These are phyloP conservation scores for Drosophila lini DNA, from an alignment of 1,140 invertebrate genomes.

Conservation along the genomic window DNA sequence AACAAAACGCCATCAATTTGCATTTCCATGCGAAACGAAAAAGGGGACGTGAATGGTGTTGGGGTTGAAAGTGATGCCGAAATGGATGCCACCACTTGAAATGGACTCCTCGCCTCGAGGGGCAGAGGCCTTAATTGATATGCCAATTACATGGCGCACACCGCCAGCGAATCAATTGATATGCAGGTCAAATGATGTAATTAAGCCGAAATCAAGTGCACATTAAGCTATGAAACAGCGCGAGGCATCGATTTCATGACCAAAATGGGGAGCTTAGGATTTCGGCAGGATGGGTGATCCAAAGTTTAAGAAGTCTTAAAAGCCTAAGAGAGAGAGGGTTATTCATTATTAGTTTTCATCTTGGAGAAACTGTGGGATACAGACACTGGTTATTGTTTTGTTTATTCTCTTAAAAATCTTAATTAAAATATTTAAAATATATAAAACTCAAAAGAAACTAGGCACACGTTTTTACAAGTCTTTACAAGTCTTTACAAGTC, in stretches of 20 bases:
- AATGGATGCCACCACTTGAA: slow-evolving; percentile 12
- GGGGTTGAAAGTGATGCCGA: slow-evolving; percentile 4
- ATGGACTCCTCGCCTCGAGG: slow-evolving; percentile 7
- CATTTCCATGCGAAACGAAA: slow-evolving; percentile 4
- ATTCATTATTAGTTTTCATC: background rate
- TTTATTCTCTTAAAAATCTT: background rate
- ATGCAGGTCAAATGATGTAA: slow-evolving; percentile 53
- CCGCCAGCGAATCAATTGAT: slow-evolving; percentile 43
- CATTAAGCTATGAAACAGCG: slow-evolving; percentile 40
- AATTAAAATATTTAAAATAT: background rate
- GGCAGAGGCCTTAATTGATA: slow-evolving; percentile 38
- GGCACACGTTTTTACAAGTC: too few species aligned
- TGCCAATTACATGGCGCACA: slow-evolving; percentile 42
- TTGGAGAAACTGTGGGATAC: too few species aligned
- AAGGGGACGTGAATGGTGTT: background rate
- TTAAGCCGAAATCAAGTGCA: slow-evolving; percentile 56
- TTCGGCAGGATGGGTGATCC: background rate
- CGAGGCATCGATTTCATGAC: slow-evolving; percentile 14
- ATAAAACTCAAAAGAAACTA: background rate
- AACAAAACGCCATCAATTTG: slow-evolving; percentile 28
- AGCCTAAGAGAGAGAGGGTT: background rate
- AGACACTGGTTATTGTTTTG: background rate
- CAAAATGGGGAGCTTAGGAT: background rate
- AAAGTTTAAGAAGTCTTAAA: too few species aligned
- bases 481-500: too few species aligned